A percentile compares a stretch with the other conserved stretches of the same genome.
Evolutionary conservation across 2,797 vertebrate genomes (phyloP).

Genomic region (Myiotriccus ornatus): DNA sequence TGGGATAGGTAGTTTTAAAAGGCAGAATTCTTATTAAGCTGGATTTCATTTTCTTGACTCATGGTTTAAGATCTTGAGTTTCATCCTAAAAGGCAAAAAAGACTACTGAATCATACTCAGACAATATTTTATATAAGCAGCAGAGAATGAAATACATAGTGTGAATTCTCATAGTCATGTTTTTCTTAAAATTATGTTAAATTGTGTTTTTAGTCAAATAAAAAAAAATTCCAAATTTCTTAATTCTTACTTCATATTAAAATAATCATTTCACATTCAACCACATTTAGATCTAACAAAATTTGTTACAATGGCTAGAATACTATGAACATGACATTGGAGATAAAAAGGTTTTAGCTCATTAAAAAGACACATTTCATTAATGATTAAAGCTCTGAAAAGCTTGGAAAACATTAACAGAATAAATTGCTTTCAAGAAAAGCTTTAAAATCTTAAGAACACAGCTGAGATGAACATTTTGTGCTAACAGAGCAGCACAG

Average conservation of each 20-base stretch:
- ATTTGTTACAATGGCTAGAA: background rate
- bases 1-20: conserved; percentile 9
- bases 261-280: background rate
- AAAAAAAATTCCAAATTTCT: background rate
- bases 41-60: conserved; percentile 22
- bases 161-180: background rate
- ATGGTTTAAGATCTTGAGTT: conserved; percentile 3
- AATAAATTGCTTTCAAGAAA: background rate
- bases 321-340: background rate
- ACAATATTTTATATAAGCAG: background rate
- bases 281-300: background rate
- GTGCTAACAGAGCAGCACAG: background rate
- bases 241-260: background rate
- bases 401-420: background rate
- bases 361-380: background rate
- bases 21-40: background rate
- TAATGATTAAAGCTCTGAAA: conserved; percentile 9
- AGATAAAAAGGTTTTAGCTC: background rate
- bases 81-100: conserved; percentile 7
- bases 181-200: conserved; percentile 21
- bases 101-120: background rate
- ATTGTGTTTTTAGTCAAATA: background rate
- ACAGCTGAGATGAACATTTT: background rate
- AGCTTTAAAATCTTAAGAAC: background rate
- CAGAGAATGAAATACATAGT: background rate